Percentiles rank a stretch among this genome's conserved stretches.
Evolutionary conservation across 2,797 vertebrate genomes (phyloP).

Genomic region (Pagetopsis macropterus): DNA sequence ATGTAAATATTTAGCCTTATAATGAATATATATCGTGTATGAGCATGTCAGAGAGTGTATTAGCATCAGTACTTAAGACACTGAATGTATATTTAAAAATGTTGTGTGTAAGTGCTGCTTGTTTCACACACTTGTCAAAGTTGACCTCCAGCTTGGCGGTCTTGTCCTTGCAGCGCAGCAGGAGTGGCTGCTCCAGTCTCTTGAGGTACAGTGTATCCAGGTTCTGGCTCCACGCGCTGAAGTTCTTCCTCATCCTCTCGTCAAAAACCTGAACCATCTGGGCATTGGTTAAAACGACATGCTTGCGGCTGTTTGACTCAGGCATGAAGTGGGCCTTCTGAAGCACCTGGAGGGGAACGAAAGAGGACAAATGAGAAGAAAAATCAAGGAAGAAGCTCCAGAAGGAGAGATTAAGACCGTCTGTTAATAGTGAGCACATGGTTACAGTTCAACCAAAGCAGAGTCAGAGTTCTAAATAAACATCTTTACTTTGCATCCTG

Average conservation of each 20-base stretch:
- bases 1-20: neutral
- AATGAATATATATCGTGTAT: neutral
- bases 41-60: neutral
- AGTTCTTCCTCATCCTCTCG: constrained; percentile 80
- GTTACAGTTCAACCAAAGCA: neutral
- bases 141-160: constrained; percentile 84
- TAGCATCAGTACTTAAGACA: neutral
- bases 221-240: constrained; percentile 68
- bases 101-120: neutral
- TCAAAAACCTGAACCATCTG: constrained; percentile 84
- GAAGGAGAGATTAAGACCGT: neutral
- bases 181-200: constrained; percentile 83
- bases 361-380: neutral
- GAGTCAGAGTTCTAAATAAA: neutral
- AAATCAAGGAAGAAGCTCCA: neutral
- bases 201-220: constrained; percentile 81
- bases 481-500: neutral
- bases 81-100: neutral
- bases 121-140: constrained; percentile 85
- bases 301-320: constrained; percentile 73
- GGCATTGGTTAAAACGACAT: constrained; percentile 66
- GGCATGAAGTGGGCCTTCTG: constrained; percentile 72
- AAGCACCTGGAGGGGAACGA: constrained; percentile 75
- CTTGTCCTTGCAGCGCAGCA: constrained; percentile 79
- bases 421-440: neutral